Percentiles rank a stretch among this genome's conserved stretches.
These are phyloP conservation scores for Drosophila quinaria DNA, from an alignment of 2,888 invertebrate species.

Conservation along the genomic window DNA sequence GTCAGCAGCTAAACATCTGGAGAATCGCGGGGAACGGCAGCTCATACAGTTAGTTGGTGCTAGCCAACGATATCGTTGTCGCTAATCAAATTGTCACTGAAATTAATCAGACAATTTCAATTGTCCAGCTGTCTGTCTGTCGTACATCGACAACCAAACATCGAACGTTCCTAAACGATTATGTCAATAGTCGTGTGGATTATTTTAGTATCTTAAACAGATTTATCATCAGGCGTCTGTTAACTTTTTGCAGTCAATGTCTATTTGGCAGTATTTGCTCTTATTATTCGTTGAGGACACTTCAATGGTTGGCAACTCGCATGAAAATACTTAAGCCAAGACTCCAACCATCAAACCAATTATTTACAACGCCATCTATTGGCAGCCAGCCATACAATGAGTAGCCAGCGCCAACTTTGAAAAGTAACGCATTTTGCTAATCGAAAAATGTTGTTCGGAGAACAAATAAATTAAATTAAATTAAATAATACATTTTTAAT, in stretches of 20 bases:
- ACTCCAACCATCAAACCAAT: constrained; percentile 10
- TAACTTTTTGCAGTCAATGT: constrained; percentile 18
- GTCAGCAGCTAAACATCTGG: constrained; percentile 44
- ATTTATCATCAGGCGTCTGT: constrained; percentile 2
- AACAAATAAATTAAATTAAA: too few species aligned
- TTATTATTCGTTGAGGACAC: not conserved
- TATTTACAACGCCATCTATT: constrained; percentile 22
- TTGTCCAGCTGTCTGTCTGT: constrained; percentile 24
- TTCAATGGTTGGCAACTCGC: not conserved
- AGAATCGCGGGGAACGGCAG: constrained; percentile 27
- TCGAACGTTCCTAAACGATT: constrained; percentile 52
- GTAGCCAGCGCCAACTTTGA: too few species aligned
- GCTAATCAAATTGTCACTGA: constrained; percentile 65
- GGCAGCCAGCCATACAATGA: not conserved
- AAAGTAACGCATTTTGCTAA: not conserved
- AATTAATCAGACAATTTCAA: constrained; percentile 34
- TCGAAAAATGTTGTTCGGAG: too few species aligned
- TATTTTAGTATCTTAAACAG: not conserved
- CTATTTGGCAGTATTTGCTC: not conserved
- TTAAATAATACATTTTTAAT: too few species aligned
- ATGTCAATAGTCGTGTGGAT: constrained; percentile 42
- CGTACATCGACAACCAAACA: constrained; percentile 41
- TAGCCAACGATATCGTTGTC: constrained; percentile 64
- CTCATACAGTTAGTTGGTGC: constrained; percentile 38
- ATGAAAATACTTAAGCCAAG: constrained; percentile 2